A percentile compares a stretch with the other conserved stretches of the same genome.
Conservation (phyloP, 1,140 invertebrate species). For the Luehdorfia chinensis region DNA sequence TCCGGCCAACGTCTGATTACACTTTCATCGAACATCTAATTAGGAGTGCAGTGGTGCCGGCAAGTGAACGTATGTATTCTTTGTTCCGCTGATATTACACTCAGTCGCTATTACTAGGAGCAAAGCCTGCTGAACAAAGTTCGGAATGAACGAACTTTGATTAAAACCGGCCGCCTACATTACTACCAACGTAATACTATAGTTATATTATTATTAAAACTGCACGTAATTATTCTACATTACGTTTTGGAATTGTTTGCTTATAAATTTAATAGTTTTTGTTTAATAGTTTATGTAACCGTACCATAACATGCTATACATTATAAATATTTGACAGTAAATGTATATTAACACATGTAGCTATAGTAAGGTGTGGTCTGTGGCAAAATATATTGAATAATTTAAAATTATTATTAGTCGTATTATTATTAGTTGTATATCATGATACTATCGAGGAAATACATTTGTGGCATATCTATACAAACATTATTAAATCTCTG, state of each 20-base stretch:
- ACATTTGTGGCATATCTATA: no score
- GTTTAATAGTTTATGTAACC: no score
- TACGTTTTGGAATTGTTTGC: neutral
- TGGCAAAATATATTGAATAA: no score
- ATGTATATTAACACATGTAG: no score
- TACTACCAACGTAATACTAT: slow-evolving; percentile 9
- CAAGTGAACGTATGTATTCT: slow-evolving; percentile 61
- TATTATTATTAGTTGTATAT: no score
- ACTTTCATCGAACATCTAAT: slow-evolving; percentile 76
- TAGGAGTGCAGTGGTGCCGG: slow-evolving; percentile 62
- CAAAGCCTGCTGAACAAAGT: slow-evolving; percentile 41
- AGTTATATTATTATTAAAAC: slow-evolving; percentile 4
- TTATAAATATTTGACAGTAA: no score
- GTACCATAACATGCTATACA: no score
- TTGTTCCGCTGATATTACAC: slow-evolving; percentile 61
- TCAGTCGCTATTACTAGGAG: slow-evolving; percentile 38
- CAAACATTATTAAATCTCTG: no score
- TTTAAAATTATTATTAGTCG: no score
- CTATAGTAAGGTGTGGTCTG: no score
- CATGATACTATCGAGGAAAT: no score
- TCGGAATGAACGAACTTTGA: slow-evolving; percentile 55
- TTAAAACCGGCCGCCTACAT: slow-evolving; percentile 51
- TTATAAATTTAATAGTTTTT: no score
- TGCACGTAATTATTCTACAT: neutral
- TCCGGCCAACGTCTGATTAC: slow-evolving; percentile 73